Base-by-base conservation (phyloP, 2,113 vertebrate genomes). In the Anseranas semipalmata region DNA sequence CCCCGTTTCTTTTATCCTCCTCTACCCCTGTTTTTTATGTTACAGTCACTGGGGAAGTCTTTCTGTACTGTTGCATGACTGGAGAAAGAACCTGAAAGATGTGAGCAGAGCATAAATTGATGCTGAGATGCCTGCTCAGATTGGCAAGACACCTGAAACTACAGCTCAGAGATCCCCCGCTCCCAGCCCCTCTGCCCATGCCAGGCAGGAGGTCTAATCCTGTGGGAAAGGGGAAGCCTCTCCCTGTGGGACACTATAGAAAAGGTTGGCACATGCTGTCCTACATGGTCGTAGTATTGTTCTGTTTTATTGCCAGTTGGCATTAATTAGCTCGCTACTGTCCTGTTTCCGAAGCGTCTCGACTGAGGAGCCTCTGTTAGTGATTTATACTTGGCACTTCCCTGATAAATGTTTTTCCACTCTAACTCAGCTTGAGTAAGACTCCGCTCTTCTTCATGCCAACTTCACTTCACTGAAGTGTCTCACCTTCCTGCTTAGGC, bases 371-470 rank as follows among this genome's bases (percentile, higher is more conserved):
- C 39, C 37, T 91, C 81, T 96, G 67, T 39, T 77, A 6, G 4
- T 58, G 53, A 87, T 95, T 93, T 92, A 82, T 62, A 85, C 43
- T 92, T 93, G 88, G 80, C 62, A 60, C 32, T 75, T 87, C 62
- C 18, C 37, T 50, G 60, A 79, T 75, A 94, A 58, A 95, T 89
- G n/a, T 25, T 92, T 72, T 93, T 62, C 73, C 53, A 79, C 66
- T 92, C 58, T 75, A 85, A 79, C 48, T 87, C 37, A 87, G 73
- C n/a, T 87, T 87, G n/a, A 87, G 67, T n/a, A 89, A 95, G 81
- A 74, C 28, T 85, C 79, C 18, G 32, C 24, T 81, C 63, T 66
- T 84, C 65, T 85, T 83, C 28, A 32, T 15, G 45, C 25, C 74
- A 87, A 0, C 76, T 85, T 75, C 59, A 78, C 37, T 78, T 60